Percentiles rank a stretch among this genome's conserved stretches.
Conservation (phyloP, 2,888 invertebrate genomes). For the Scaptodrosophila latifasciaeformis region DNA sequence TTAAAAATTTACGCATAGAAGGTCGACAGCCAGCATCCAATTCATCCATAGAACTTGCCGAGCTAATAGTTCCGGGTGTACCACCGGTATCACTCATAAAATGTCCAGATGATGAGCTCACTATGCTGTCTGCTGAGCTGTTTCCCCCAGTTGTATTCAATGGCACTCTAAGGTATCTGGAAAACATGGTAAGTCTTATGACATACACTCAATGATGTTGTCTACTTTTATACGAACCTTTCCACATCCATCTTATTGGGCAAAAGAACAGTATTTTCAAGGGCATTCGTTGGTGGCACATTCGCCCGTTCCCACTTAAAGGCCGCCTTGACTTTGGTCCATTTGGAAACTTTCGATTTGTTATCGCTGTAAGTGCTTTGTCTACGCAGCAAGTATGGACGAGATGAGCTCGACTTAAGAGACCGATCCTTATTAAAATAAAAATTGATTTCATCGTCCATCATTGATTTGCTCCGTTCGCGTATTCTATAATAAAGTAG, state of each 20-base stretch:
- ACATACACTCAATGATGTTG: too few relatives aligned
- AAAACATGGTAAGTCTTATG: neutral
- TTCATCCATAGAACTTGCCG: conserved; percentile 86
- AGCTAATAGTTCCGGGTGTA: conserved; percentile 82
- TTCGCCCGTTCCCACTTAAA: conserved; percentile 90
- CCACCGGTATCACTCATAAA: conserved; percentile 77
- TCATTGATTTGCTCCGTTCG: conserved; percentile 82
- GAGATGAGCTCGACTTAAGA: conserved; percentile 40
- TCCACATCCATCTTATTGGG: conserved; percentile 77
- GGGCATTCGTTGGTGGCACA: conserved; percentile 73
- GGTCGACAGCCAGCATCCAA: conserved; percentile 60
- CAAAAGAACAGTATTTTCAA: conserved; percentile 73
- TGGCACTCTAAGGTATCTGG: conserved; percentile 76
- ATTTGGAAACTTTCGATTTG: conserved; percentile 81
- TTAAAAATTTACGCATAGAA: conserved; percentile 44
- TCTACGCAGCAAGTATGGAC: conserved; percentile 64
- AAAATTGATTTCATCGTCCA: conserved; percentile 78
- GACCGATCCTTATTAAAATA: conserved; percentile 54
- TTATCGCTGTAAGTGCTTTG: conserved; percentile 73
- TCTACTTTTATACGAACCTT: conserved; percentile 50
- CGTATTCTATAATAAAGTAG: conserved; percentile 68
- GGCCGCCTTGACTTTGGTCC: conserved; percentile 92
- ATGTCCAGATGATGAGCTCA: conserved; percentile 75
- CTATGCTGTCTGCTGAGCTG: conserved; percentile 78
- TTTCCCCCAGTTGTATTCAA: conserved; percentile 73